Evolutionary conservation across 2,888 invertebrate species (phyloP), one percentile per base, ranked within the genome.

Genomic region (Chrysolina haemoptera): DNA sequence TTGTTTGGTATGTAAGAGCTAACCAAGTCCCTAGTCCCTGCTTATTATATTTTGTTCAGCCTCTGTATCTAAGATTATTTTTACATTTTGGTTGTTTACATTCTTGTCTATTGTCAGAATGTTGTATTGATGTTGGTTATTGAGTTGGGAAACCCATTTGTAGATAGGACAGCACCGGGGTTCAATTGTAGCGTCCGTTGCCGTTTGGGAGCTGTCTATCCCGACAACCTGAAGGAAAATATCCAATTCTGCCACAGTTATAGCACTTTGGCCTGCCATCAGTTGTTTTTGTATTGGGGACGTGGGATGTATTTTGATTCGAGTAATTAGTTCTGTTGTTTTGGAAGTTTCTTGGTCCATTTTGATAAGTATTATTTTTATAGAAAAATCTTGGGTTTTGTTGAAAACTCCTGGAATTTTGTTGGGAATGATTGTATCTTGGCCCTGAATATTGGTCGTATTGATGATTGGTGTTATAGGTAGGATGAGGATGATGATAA

Each of bases 181-280:
- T 43, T 46, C 16, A 48, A 9, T 66, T 20, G 27, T 18, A 22
- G 48, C 27, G 48, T 66, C 66, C 18, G 14, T 48, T 66, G 66
- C n/a, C 22, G 66, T 66, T 66, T 65, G 65, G 65, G 40, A 14
- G 20, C n/a, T 62, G 62, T 27, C 62, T 62, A 41, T 41, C 18
- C 27, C 43, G 48, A 46, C 48, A 46, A 1, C 22, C 55, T 55
- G 55, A 20, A 22, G 55, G 22, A 55, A 22, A 55, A 22, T 55
- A 22, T 27, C 22, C 55, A 20, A 55, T 22, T 22, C 55, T 10
- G 11, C 22, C 22, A 66, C n/a, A n/a, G n/a, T n/a, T n/a, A n/a
- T n/a, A n/a, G n/a, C n/a, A n/a, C n/a, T 46, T 66, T 10, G 65
- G 66, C 16, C 66, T 66, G 14, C 66, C 22, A n/a, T 66, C 22